Percentiles rank a stretch among this genome's conserved stretches.
Conservation (phyloP, 2,113 vertebrate species). For the Pithys albifrons region DNA sequence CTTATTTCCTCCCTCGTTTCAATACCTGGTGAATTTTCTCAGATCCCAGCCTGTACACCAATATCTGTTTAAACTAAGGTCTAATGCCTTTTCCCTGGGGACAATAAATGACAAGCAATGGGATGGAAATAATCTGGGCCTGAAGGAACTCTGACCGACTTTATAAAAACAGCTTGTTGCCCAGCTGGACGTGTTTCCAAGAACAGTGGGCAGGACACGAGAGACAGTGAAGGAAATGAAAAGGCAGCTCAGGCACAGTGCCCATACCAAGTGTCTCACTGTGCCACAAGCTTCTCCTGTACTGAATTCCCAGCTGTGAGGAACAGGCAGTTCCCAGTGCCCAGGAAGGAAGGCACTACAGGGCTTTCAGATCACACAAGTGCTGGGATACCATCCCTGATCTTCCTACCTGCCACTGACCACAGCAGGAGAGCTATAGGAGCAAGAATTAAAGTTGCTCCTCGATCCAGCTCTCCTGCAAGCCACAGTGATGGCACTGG, state of each 20-base stretch:
- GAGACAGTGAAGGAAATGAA: not conserved
- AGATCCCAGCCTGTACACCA: not conserved
- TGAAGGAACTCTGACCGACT: not conserved
- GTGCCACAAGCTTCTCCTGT: not conserved
- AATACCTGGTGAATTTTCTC: not conserved
- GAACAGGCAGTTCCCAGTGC: not conserved
- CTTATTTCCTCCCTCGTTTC: not conserved
- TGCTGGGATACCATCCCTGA: not conserved
- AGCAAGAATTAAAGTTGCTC: not conserved
- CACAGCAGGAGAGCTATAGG: not conserved
- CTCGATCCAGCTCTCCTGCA: not conserved
- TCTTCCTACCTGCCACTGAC: not conserved
- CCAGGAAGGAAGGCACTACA: not conserved
- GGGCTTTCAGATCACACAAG: not conserved
- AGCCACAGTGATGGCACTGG: accelerated
- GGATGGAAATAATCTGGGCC: not conserved
- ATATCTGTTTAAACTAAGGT: not conserved
- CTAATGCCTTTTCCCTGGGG: not conserved
- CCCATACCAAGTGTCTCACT: not conserved
- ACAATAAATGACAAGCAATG: not conserved
- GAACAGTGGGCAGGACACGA: not conserved
- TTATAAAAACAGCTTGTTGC: not conserved
- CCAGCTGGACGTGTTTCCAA: not conserved
- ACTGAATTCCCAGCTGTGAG: not conserved
- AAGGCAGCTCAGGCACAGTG: not conserved